Conservation (phyloP, 1,140 invertebrate species). For the Anoplolepis gracilipes region DNA sequence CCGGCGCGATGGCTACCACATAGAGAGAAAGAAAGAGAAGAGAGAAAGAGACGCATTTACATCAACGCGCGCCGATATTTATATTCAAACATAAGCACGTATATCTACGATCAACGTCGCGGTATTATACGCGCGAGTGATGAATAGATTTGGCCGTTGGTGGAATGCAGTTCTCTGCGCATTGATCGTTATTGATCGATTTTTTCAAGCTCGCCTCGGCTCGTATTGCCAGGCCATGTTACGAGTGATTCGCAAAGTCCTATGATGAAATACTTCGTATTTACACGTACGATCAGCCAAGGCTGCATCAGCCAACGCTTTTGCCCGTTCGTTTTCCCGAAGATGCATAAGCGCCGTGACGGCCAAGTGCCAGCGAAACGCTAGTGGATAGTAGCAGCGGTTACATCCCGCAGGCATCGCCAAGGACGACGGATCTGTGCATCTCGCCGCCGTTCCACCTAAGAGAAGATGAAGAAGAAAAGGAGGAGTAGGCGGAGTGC, state of each 20-base stretch:
- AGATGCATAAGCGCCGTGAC: conserved; percentile 45
- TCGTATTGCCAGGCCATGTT: background rate
- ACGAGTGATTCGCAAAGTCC: conserved; percentile 2
- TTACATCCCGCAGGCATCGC: conserved; percentile 47
- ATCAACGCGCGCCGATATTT: conserved; percentile 59
- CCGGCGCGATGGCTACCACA: conserved; percentile 76
- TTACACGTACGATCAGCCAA: conserved; percentile 31
- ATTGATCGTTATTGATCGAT: conserved; percentile 81
- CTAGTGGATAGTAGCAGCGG: conserved; percentile 35
- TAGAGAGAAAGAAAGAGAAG: too few species aligned
- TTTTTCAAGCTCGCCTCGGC: conserved; percentile 52
- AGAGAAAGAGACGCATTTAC: conserved; percentile 19
- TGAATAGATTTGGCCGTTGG: conserved; percentile 79
- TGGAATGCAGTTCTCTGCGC: conserved; percentile 79
- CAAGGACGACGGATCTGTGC: conserved; percentile 50
- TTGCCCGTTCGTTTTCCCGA: conserved; percentile 23
- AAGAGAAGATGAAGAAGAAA: conserved; percentile 66
- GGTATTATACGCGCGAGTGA: conserved; percentile 69
- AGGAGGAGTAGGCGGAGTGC: conserved; percentile 69
- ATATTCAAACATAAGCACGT: conserved; percentile 50
- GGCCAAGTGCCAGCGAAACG: conserved; percentile 47
- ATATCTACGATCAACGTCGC: conserved; percentile 58
- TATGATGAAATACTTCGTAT: conserved; percentile 44
- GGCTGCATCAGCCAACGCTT: background rate
- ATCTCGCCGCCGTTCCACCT: conserved; percentile 21